phyloP scores from a whole-genome alignment of 2,797 vertebrate species.

The Peromyscus melanophrys region DNA sequence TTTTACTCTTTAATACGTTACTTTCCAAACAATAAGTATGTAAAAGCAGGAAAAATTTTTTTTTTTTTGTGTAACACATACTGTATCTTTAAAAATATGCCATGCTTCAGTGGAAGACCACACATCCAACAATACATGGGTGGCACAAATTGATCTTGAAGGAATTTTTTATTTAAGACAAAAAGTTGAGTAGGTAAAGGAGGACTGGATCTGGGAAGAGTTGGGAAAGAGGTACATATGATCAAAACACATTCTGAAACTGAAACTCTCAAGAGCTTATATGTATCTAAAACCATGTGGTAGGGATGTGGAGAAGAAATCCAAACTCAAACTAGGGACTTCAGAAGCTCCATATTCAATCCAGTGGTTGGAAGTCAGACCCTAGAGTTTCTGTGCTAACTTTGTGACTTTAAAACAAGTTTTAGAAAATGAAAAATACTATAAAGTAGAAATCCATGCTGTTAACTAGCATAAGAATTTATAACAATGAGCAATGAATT shows the following conservation, averaged over 20 bases:
- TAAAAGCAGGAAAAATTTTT: not conserved
- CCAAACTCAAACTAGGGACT: not conserved
- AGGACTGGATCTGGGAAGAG: not conserved
- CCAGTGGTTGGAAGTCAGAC: not conserved
- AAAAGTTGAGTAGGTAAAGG: not conserved
- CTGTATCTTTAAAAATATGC: not conserved
- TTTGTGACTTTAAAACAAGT: not conserved
- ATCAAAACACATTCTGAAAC: not conserved
- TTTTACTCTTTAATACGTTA: slow-evolving; percentile 10
- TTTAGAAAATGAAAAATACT: not conserved
- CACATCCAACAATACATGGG: not conserved
- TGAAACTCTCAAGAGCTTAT: not conserved
- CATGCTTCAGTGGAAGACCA: not conserved
- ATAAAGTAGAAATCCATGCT: not conserved
- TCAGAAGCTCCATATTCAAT: not conserved
- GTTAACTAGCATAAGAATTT: not conserved
- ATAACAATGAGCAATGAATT: not conserved
- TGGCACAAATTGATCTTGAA: not conserved
- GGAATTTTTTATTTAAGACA: not conserved
- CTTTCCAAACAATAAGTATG: slow-evolving; percentile 43
- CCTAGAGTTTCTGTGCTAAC: not conserved
- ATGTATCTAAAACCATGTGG: not conserved
- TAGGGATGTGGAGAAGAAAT: not conserved
- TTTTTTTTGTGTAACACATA: not conserved
- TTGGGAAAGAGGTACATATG: not conserved